Base-by-base conservation (phyloP, 2,797 vertebrate genomes). In the Odontamblyopus lacepedii region DNA sequence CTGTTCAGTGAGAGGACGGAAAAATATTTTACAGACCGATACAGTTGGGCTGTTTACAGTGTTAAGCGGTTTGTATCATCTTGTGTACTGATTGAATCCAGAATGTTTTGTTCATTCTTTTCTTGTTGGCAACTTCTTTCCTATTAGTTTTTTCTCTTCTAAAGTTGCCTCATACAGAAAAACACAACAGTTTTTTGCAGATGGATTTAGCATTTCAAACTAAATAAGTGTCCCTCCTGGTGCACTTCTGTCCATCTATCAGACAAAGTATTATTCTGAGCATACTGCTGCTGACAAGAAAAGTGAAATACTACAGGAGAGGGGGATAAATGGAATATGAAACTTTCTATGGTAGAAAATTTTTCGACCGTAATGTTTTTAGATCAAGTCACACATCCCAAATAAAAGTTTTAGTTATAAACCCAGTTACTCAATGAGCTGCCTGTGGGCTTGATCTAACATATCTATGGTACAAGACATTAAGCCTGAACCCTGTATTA, bases 1-100 rank as follows among this genome's bases (percentile, higher is more conserved):
- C 57, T 63, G 26, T 55, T 71, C 65, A 77, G 68, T 57, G 27
- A 32, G 30, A 26, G 66, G 63, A 74, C 57, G 77, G 75, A 75
- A 59, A 73, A 79, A 61, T 38, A 53, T 70, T 6, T 11, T 16
- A 72, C 69, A 72, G 72, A 59, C 26, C 0, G 5, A 38, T 71
- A 44, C 2, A 13, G 26, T 2, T 35, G 73, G 12, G 27, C 27
- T 6, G 57, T 60, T 60, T 60, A 60, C 27, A 30, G 2, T 57
- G 23, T 3, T n/a, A 11, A 57, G 55, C 9, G 12, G 55, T 57
- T 57, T 57, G 57, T 30, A 11, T 30, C 57, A 27, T 60, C 13
- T 30, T 9, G 9, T 11, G 23, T 27, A 12, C 29, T 6, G 59
- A 61, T 29, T 63, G 61, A 38, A 38, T n/a, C 30, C 32, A 38